Percentiles rank a stretch among this genome's conserved stretches.
Evolutionary conservation across 2,888 invertebrate species (phyloP).

Genomic region (Altica lythri): DNA sequence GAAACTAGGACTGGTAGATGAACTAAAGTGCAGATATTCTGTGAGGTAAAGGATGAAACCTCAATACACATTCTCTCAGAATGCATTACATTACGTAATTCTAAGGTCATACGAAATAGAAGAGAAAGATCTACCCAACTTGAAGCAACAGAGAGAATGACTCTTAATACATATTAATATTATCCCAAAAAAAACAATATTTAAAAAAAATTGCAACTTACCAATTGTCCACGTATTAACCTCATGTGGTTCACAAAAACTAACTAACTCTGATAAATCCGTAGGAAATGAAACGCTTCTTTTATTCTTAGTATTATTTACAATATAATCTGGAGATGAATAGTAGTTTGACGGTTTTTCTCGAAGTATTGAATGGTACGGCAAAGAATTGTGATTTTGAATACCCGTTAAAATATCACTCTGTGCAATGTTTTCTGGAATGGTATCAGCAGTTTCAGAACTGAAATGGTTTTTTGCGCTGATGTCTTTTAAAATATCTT

Average conservation of each 20-base stretch:
- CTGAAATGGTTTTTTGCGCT: constrained; percentile 9
- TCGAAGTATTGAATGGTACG: constrained; percentile 43
- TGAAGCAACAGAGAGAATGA: no score
- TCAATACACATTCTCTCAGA: no score
- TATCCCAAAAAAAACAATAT: no score
- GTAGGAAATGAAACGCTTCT: constrained; percentile 45
- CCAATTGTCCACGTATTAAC: constrained; percentile 41
- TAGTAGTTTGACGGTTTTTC: constrained; percentile 38
- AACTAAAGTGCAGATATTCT: no score
- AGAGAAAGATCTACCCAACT: no score
- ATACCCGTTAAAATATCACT: constrained; percentile 28
- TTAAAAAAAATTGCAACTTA: no score
- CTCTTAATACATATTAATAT: no score
- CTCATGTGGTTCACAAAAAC: constrained; percentile 44
- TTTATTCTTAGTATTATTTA: constrained; percentile 21
- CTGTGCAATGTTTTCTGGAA: constrained; percentile 31
- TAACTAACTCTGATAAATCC: constrained; percentile 39
- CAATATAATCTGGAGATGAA: constrained; percentile 20
- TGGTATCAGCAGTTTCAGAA: constrained; percentile 22
- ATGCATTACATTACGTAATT: no score
- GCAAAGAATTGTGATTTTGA: constrained; percentile 30
- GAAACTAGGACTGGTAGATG: no score
- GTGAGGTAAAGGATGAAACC: no score
- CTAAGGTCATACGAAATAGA: no score
- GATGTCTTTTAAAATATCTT: constrained; percentile 9